Evolutionary conservation across 2,888 invertebrate genomes (phyloP).

Genomic region (Ypsolopha scabrella): DNA sequence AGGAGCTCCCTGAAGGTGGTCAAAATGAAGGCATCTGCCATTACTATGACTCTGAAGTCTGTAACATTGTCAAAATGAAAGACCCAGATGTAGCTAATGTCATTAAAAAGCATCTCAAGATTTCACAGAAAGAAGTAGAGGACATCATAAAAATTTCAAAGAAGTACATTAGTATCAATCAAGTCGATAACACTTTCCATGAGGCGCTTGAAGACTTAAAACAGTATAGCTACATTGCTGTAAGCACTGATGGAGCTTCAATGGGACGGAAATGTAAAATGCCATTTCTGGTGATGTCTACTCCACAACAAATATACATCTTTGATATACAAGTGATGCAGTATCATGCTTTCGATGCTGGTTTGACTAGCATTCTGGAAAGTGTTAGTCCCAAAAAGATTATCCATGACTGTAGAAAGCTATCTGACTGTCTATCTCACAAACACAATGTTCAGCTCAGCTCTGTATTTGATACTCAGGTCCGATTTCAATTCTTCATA

Average conservation of each 20-base stretch:
- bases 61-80: slow-evolving; percentile 49
- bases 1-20: slow-evolving; percentile 38
- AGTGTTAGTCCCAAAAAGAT: slow-evolving; percentile 63
- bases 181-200: slow-evolving; percentile 52
- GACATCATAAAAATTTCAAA: slow-evolving; percentile 48
- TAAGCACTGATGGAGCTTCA: slow-evolving; percentile 57
- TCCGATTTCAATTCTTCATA: slow-evolving; percentile 12
- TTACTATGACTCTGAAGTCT: slow-evolving; percentile 53
- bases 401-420: slow-evolving; percentile 68
- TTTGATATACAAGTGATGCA: slow-evolving; percentile 64
- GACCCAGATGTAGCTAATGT: slow-evolving; percentile 21
- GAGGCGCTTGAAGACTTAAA: slow-evolving; percentile 48
- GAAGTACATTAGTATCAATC: slow-evolving; percentile 56
- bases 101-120: slow-evolving; percentile 34
- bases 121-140: slow-evolving; percentile 53
- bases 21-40: slow-evolving; percentile 44
- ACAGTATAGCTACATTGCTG: slow-evolving; percentile 37
- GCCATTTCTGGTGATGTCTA: slow-evolving; percentile 56
- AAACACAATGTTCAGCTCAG: slow-evolving; percentile 65
- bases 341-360: slow-evolving; percentile 58
- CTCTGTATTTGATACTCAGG: slow-evolving; percentile 74
- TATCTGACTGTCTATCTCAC: slow-evolving; percentile 71
- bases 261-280: slow-evolving; percentile 63
- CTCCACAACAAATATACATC: slow-evolving; percentile 55
- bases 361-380: slow-evolving; percentile 56